phyloP scores from a whole-genome alignment of 2,113 vertebrate species.

The Paracanthobrama guichenoti region DNA sequence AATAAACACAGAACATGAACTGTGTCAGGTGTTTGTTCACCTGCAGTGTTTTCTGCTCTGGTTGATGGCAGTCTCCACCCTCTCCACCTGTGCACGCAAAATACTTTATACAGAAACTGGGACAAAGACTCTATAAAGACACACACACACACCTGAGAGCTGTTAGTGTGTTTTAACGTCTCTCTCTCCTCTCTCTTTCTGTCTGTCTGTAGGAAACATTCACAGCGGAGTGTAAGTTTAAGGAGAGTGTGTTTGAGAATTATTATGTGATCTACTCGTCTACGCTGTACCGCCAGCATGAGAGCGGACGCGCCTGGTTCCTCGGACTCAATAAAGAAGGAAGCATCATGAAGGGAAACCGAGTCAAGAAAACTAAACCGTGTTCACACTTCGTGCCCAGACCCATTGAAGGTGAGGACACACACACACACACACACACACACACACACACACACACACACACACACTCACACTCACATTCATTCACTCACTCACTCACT shows the following conservation, averaged over 20 bases:
- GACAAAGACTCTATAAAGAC: conserved; percentile 31
- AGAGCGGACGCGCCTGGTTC: conserved; percentile 97
- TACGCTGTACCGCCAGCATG: conserved; percentile 94
- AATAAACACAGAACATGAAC: too few species aligned
- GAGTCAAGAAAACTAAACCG: conserved; percentile 98
- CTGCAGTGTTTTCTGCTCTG: conserved; percentile 49
- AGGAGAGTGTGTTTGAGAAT: conserved; percentile 98
- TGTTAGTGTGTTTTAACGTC: not conserved
- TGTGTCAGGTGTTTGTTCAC: not conserved
- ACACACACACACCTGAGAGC: conserved; percentile 10
- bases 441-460: not conserved
- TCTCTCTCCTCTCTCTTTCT: not conserved
- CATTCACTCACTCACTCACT: not conserved
- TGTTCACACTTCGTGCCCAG: conserved; percentile 98
- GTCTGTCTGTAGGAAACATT: conserved; percentile 84
- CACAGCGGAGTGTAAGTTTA: conserved; percentile 97
- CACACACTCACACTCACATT: not conserved
- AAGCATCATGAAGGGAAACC: conserved; percentile 96
- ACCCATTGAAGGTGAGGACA: conserved; percentile 90
- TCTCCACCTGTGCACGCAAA: conserved; percentile 33
- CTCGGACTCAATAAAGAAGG: conserved; percentile 98
- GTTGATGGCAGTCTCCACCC: conserved; percentile 27
- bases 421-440: not conserved
- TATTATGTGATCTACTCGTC: conserved; percentile 99
- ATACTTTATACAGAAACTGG: conserved; percentile 23